Conservation (phyloP, 2,113 vertebrate species). For the Ceyx melanurus region DNA sequence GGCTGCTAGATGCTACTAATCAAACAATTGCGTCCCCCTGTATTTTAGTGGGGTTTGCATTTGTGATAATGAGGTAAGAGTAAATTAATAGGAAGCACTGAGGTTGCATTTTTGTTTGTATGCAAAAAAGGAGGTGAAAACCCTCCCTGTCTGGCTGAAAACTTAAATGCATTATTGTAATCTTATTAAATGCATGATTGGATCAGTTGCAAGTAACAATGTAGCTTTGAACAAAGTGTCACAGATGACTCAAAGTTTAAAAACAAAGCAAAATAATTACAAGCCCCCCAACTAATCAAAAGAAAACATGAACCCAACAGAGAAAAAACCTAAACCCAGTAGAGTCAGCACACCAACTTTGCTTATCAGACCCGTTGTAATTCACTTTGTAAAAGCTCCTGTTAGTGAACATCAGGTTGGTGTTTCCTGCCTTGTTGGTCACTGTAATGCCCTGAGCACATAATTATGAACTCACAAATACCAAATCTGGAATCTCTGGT, state of each 20-base stretch:
- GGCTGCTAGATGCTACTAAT: background rate
- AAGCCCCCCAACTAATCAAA: background rate
- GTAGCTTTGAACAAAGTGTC: background rate
- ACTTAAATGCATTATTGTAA: background rate
- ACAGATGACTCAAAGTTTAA: background rate
- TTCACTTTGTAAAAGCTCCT: background rate
- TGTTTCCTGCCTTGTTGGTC: background rate
- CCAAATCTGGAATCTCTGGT: background rate
- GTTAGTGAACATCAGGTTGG: background rate
- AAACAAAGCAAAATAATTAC: background rate
- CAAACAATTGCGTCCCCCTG: background rate
- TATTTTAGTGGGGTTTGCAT: background rate
- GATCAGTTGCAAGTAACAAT: background rate
- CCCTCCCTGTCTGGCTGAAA: no score
- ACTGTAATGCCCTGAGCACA: background rate
- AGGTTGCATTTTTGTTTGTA: background rate
- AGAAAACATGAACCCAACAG: background rate
- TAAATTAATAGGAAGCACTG: background rate
- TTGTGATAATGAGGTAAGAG: background rate
- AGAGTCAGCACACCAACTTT: background rate
- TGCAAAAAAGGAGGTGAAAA: background rate
- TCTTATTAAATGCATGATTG: background rate
- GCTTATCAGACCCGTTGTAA: background rate
- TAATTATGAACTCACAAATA: background rate
- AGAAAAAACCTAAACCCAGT: background rate